Evolutionary conservation across 1,140 invertebrate genomes (phyloP), one percentile per base, ranked within the genome.

Genomic region (Geopemphigus sp.): DNA sequence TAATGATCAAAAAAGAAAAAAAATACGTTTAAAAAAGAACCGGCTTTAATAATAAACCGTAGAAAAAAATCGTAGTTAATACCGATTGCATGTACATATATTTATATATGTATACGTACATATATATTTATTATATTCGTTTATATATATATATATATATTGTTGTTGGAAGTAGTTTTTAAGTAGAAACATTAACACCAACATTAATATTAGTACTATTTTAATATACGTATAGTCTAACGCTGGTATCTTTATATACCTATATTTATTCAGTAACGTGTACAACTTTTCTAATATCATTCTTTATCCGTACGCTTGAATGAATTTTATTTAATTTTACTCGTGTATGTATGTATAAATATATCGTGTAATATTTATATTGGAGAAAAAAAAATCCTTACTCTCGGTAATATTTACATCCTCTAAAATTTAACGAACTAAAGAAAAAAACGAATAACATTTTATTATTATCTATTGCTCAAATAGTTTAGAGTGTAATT

Each of bases 401-500:
- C 14, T 14, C 47, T 14, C 47, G 47, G 14, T 45, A n/a, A 45
- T 45, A 45, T 64, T 64, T 22, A 64, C 22, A 15, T 39, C 64
- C 64, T 22, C n/a, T 15, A 26, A 5, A 3, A 39, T 10, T 22
- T 29, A n/a, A 8, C 39, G 22, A n/a, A 17, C 6, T n/a, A n/a
- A 39, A 45, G 24, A 39, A 45, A 22, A 47, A 12, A 47, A 45
- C 6, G 22, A 32, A 47, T 47, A 24, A 66, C n/a, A 66, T 50
- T 22, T 68, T 47, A 50, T 68, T 6, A 47, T 68, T 47, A 32
- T 50, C 17, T 47, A 68, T 68, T 68, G 64, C 64, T 68, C 64
- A 68, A 68, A 68, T 68, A 68, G 64, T 68, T 68, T 68, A 68
- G 64, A 39, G 64, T 68, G 64, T 66, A 66, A 66, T 66, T 39